Evolutionary conservation across 2,888 invertebrate genomes (phyloP).

Genomic region (Eupithecia subfuscata): DNA sequence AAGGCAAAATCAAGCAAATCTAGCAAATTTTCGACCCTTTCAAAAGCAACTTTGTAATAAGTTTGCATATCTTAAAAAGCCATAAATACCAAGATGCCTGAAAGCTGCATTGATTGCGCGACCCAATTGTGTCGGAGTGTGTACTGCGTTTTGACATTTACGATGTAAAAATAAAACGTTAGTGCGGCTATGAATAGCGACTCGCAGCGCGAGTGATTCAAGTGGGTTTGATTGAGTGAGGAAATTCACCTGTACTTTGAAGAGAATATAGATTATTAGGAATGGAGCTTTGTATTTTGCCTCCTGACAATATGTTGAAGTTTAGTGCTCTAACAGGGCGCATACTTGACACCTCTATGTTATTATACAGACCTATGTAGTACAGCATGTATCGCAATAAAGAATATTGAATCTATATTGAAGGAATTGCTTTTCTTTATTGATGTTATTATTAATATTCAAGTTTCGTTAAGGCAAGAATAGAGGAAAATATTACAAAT

Average conservation of each 20-base stretch:
- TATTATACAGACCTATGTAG: too few species aligned
- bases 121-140: constrained; percentile 38
- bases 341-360: neutral
- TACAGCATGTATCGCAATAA: too few species aligned
- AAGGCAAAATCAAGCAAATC: neutral
- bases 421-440: too few species aligned
- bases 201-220: constrained; percentile 22
- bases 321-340: neutral
- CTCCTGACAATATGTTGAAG: neutral
- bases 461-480: too few species aligned
- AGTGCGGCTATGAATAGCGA: constrained; percentile 38
- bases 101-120: constrained; percentile 33
- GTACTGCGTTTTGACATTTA: constrained; percentile 43
- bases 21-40: neutral
- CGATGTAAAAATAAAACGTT: constrained; percentile 42
- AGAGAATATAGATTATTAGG: neutral
- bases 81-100: constrained; percentile 19
- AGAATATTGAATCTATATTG: too few species aligned
- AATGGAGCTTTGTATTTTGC: neutral
- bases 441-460: too few species aligned
- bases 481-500: too few species aligned
- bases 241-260: constrained; percentile 27
- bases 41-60: neutral
- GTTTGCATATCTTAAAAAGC: constrained; percentile 7
- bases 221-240: constrained; percentile 28